Conservation (phyloP, 2,888 invertebrate species). For the Yponomeuta plumbellus region DNA sequence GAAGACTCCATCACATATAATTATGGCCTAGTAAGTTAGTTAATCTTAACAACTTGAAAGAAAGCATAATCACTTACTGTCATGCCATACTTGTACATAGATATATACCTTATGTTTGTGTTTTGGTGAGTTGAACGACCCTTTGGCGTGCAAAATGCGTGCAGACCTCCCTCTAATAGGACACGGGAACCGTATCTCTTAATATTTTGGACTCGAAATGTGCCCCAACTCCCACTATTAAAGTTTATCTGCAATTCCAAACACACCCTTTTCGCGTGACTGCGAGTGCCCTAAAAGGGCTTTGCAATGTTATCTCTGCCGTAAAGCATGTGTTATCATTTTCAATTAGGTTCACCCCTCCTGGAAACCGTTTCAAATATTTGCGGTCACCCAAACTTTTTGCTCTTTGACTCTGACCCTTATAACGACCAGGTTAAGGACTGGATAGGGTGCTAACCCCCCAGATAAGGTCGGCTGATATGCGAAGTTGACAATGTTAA, state of each 20-base stretch:
- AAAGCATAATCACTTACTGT: no score
- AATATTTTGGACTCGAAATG: no score
- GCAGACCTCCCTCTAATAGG: no score
- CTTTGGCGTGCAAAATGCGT: no score
- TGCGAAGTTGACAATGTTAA: constrained; percentile 3
- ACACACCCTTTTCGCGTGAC: not conserved
- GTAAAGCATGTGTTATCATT: not conserved
- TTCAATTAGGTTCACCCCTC: not conserved
- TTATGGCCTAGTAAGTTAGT: no score
- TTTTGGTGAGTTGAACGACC: no score
- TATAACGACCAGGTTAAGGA: not conserved
- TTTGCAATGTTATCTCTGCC: not conserved
- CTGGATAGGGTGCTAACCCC: not conserved
- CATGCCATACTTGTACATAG: no score
- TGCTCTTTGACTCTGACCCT: not conserved
- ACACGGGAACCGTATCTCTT: no score
- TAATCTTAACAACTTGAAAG: no score
- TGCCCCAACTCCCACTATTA: no score
- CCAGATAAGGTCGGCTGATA: not conserved
- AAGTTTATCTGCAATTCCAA: not conserved
- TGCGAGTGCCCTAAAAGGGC: not conserved
- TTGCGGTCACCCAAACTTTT: not conserved
- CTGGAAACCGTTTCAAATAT: not conserved
- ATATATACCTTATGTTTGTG: no score
- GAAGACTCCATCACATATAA: no score